Evolutionary conservation across 2,888 invertebrate genomes (phyloP), one percentile per base, ranked within the genome.

Genomic region (Lasioglossum marginatum): DNA sequence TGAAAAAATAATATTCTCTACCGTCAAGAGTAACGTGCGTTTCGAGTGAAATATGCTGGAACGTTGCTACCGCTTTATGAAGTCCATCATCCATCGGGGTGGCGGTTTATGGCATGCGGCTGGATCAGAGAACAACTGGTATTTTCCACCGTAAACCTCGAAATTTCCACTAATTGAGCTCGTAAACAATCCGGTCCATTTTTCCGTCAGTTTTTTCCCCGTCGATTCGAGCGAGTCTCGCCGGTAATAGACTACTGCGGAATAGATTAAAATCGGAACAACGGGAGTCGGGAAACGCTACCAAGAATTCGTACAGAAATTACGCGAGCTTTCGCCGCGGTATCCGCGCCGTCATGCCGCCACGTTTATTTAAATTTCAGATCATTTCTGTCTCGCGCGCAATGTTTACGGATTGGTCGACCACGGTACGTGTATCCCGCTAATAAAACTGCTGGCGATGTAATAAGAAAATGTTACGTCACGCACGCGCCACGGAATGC

Each of bases 51-150:
- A 40, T 40, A 19, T 19, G 43, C 16, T 27, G 1, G 16, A 23
- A 34, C 4, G 43, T 19, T 76, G 31, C 63, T 31, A 40, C 66
- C 52, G 73, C 57, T 81, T 84, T 52, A 77, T n/a, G 43, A 63
- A 45, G 27, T 57, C 23, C 52, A 34, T 66, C 31, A 19, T 31
- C 10, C 31, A 31, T 19, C 66, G 66, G 0, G 63, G 16, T 19
- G 19, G 8, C 45, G 68, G 45, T 74, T 81, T 80, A 85, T 76
- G 81, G 87, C 83, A 77, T 81, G 83, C 60, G 79, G 84, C 85
- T 82, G 87, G 88, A 89, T 89, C 88, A 83, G 82, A 85, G 80
- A 88, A 88, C 87, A 87, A 66, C 74, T 73, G 72, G 74, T 52
- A 87, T 81, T 87, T 83, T 83, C 77, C 66, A 27, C 34, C 79